Conservation (phyloP, 92 coral and sea anemone species). For the Metridium senile region DNA sequence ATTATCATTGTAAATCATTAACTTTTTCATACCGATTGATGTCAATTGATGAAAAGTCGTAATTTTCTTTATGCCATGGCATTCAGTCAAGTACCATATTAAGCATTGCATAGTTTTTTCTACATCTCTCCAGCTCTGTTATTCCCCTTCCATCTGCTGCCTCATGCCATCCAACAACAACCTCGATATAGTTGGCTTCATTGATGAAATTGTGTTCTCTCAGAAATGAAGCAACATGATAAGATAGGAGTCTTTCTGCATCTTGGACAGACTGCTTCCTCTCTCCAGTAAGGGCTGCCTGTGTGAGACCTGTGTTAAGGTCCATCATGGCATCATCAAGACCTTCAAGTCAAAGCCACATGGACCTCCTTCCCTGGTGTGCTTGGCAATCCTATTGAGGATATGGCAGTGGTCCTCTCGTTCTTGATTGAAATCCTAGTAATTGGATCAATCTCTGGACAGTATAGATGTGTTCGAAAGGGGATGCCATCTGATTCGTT, state of each 20-base stretch:
- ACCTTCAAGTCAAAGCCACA: constrained; percentile 24
- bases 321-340: constrained; percentile 48
- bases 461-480: constrained; percentile 33
- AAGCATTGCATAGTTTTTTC: too few relatives aligned
- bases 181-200: constrained; percentile 45
- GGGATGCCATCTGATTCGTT: constrained; percentile 23
- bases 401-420: constrained; percentile 52
- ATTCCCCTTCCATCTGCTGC: constrained; percentile 58
- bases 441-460: constrained; percentile 54
- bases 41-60: too few relatives aligned
- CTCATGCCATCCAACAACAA: constrained; percentile 68
- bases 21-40: too few relatives aligned
- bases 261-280: constrained; percentile 55
- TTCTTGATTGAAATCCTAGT: constrained; percentile 55
- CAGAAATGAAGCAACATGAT: constrained; percentile 37
- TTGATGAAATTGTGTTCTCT: constrained; percentile 30
- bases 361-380: constrained; percentile 51
- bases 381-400: constrained; percentile 32
- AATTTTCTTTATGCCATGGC: too few relatives aligned
- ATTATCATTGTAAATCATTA: too few relatives aligned
- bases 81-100: too few relatives aligned
- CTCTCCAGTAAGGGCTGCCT: constrained; percentile 50
- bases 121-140: constrained; percentile 37
- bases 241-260: constrained; percentile 59
- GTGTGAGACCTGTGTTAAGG: constrained; percentile 48